phyloP scores from a whole-genome alignment of 2,888 invertebrate species.

The Epinotia ramella region DNA sequence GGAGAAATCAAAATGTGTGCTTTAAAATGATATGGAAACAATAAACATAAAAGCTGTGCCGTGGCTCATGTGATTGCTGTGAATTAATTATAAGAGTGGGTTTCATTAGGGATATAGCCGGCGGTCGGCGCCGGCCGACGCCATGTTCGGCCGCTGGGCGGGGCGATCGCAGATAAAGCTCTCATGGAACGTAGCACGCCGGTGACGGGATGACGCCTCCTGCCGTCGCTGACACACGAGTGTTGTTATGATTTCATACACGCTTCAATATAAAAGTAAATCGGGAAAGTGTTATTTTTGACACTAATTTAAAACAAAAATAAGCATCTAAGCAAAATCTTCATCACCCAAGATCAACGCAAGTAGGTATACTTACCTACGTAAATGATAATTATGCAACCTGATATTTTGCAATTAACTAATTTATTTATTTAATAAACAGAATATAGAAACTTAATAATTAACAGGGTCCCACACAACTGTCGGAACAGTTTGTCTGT shows the following conservation, averaged over 20 bases:
- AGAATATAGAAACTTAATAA: no score
- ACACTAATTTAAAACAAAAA: neutral
- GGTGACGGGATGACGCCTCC: slow-evolving; percentile 42
- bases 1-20: slow-evolving; percentile 82
- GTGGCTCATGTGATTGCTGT: slow-evolving; percentile 80
- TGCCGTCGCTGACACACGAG: neutral
- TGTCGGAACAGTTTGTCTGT: no score
- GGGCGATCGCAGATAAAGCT: slow-evolving; percentile 77
- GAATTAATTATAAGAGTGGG: slow-evolving; percentile 83
- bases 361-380: no score
- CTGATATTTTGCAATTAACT: no score
- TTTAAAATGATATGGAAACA: slow-evolving; percentile 82
- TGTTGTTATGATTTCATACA: neutral
- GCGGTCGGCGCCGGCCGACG: slow-evolving; percentile 46
- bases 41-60: slow-evolving; percentile 82
- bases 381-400: no score
- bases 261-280: neutral
- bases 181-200: slow-evolving; percentile 51
- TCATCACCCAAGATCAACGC: no score
- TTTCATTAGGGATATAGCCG: slow-evolving; percentile 81
- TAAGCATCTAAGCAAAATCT: neutral
- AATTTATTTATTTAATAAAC: no score
- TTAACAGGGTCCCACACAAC: no score
- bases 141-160: slow-evolving; percentile 53
- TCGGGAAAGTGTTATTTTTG: neutral